These are phyloP conservation scores for Conistra vaccinii DNA, from an alignment of 2,888 invertebrate genomes.

Conservation along the genomic window DNA sequence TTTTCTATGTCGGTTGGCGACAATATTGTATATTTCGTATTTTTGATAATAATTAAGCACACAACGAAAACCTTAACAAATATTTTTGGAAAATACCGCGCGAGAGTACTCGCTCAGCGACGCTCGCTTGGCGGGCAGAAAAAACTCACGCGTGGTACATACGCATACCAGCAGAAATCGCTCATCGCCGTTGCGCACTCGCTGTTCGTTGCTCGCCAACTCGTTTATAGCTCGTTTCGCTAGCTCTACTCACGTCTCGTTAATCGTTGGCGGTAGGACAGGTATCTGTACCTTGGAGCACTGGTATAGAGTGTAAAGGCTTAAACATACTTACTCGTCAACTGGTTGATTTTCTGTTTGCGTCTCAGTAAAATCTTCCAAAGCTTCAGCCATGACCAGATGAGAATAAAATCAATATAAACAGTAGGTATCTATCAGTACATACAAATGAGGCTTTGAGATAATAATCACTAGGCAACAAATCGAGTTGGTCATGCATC, in stretches of 20 bases:
- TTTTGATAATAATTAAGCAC: too few species aligned
- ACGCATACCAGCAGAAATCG: neutral
- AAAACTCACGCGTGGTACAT: neutral
- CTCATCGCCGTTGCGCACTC: neutral
- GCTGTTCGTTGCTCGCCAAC: neutral
- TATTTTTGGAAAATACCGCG: too few species aligned
- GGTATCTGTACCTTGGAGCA: neutral
- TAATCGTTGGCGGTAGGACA: too few species aligned
- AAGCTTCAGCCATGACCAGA: slow-evolving; percentile 37
- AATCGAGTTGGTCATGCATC: slow-evolving; percentile 33
- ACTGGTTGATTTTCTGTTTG: slow-evolving; percentile 19
- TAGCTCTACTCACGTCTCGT: neutral
- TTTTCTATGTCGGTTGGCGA: too few species aligned
- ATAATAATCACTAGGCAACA: neutral
- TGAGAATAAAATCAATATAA: neutral
- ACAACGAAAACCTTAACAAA: too few species aligned
- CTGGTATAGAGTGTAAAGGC: neutral
- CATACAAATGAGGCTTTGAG: neutral
- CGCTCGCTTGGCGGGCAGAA: neutral
- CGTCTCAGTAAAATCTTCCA: slow-evolving; percentile 17
- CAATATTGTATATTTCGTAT: too few species aligned
- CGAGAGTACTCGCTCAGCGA: neutral
- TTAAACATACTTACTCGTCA: slow-evolving; percentile 20
- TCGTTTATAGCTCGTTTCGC: neutral
- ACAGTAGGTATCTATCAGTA: too few species aligned